These are phyloP conservation scores for Bagarius yarrelli DNA, from an alignment of 2,113 vertebrate species.

Conservation along the genomic window DNA sequence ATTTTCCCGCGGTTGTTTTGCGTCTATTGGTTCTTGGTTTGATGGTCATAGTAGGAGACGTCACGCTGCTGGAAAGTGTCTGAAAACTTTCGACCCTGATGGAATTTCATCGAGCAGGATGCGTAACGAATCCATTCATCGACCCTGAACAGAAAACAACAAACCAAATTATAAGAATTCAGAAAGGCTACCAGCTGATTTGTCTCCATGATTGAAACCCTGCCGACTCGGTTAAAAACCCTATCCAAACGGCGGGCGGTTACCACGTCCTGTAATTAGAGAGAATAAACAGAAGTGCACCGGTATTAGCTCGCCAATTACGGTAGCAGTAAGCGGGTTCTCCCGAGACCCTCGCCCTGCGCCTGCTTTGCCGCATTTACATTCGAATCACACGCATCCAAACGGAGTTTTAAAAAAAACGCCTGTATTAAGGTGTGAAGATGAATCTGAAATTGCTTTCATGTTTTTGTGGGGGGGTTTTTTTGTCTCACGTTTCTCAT, in stretches of 20 bases:
- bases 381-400: constrained; percentile 30
- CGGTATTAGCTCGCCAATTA: constrained; percentile 53
- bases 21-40: too few species aligned
- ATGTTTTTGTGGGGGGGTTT: not conserved
- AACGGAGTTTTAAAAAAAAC: not conserved
- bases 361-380: constrained; percentile 35
- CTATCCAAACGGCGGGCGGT: constrained; percentile 19
- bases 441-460: constrained; percentile 50
- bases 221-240: not conserved
- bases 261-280: constrained; percentile 42
- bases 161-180: not conserved
- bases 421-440: constrained; percentile 41
- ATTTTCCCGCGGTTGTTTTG: too few species aligned
- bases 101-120: too few species aligned
- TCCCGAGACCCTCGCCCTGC: constrained; percentile 15
- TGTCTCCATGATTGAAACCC: not conserved
- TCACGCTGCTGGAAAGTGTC: too few species aligned
- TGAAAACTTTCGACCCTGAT: too few species aligned
- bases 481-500: not conserved
- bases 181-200: not conserved
- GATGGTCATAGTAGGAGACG: too few species aligned
- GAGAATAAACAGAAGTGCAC: constrained; percentile 43
- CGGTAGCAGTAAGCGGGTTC: constrained; percentile 33
- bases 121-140: not conserved
- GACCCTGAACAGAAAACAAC: not conserved